Conservation (phyloP, 2,797 vertebrate genomes). For the Merluccius polli region DNA sequence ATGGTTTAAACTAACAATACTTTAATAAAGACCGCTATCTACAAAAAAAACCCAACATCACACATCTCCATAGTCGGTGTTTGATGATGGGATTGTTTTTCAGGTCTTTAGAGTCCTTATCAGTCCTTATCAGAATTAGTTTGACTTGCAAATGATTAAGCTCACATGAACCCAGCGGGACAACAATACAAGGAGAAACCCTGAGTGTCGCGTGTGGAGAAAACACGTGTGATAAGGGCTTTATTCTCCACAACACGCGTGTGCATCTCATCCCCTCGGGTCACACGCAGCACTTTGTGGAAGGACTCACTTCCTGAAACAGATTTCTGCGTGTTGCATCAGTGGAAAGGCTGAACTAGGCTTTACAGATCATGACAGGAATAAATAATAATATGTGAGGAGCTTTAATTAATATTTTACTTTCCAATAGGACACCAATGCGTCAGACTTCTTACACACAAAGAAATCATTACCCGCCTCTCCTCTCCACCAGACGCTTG, state of each 20-base stretch:
- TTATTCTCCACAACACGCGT: not conserved
- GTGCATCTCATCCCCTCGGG: too few relatives aligned
- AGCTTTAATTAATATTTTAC: not conserved
- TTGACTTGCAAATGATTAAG: not conserved
- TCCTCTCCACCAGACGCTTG: not conserved
- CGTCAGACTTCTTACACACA: not conserved
- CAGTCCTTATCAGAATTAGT: not conserved
- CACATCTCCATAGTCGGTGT: not conserved
- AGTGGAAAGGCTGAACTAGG: not conserved
- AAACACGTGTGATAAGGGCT: not conserved
- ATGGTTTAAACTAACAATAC: not conserved
- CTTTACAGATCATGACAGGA: not conserved
- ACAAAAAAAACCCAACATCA: too few relatives aligned
- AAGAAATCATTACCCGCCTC: not conserved
- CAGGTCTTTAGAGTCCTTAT: not conserved
- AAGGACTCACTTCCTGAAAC: constrained; percentile 6
- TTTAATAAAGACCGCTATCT: not conserved
- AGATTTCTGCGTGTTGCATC: not conserved
- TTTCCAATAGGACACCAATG: not conserved
- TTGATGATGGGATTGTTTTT: not conserved
- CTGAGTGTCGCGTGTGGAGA: too few relatives aligned
- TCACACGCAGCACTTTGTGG: constrained; percentile 19
- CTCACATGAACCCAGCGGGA: not conserved
- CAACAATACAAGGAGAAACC: not conserved
- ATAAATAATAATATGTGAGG: not conserved